Conservation (phyloP, 2,113 vertebrate genomes). For the Felis chaus region DNA sequence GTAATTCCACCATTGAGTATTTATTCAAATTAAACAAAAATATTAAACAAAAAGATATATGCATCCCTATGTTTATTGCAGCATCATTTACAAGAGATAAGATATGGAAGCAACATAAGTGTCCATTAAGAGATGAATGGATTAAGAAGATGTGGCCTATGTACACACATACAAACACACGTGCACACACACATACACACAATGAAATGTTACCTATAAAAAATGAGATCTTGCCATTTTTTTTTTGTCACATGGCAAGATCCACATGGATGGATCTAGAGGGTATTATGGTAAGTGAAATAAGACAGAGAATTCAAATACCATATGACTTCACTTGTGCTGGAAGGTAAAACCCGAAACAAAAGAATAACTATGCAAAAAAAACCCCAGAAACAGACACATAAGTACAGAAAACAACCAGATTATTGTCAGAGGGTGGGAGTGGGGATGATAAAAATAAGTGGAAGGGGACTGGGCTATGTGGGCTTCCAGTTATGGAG, state of each 20-base stretch:
- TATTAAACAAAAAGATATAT: background rate
- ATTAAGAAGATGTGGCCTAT: background rate
- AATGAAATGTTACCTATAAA: background rate
- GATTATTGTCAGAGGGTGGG: background rate
- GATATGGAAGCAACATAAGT: background rate
- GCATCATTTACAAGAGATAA: background rate
- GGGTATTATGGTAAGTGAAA: background rate
- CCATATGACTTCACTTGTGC: background rate
- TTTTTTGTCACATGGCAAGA: background rate
- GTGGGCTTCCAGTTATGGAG: background rate
- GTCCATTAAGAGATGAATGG: background rate
- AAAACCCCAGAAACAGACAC: background rate
- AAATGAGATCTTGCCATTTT: background rate
- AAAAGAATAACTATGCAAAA: background rate
- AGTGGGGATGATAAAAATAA: background rate
- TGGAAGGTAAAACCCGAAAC: background rate
- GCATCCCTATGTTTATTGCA: background rate
- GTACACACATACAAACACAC: background rate
- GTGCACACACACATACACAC: background rate
- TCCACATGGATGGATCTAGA: background rate
- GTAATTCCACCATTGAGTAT: background rate
- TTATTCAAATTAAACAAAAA: background rate
- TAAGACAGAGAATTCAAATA: background rate
- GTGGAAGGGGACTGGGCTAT: background rate
- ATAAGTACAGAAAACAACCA: background rate